Percentiles rank a stretch among this genome's conserved stretches.
phyloP scores from a whole-genome alignment of 2,888 invertebrate species.

The Hirtodrosophila cameraria region DNA sequence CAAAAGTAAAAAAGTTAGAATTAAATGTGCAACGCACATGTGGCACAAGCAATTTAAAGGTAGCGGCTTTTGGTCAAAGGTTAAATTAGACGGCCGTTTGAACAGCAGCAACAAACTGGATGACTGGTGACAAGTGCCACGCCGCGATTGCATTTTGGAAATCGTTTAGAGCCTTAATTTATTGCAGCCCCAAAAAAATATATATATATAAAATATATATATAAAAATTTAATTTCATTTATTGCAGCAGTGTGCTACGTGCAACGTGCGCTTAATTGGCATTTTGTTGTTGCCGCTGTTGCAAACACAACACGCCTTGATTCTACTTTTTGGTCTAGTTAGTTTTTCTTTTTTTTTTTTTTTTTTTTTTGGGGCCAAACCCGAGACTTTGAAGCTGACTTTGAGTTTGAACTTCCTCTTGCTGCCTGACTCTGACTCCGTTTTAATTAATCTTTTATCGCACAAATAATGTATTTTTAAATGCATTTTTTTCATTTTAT shows the following conservation, averaged over 20 bases:
- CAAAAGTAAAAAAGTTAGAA: slow-evolving; percentile 12
- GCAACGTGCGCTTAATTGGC: slow-evolving; percentile 67
- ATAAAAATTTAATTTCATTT: slow-evolving; percentile 58
- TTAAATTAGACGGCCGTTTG: slow-evolving; percentile 70
- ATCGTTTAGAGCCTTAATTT: slow-evolving; percentile 75
- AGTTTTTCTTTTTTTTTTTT: no score
- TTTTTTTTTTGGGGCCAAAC: no score
- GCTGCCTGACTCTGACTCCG: no score
- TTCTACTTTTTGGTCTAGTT: slow-evolving; percentile 52
- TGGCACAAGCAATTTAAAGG: slow-evolving; percentile 52
- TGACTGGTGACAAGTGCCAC: slow-evolving; percentile 76
- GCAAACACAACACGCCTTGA: slow-evolving; percentile 63
- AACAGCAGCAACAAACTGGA: slow-evolving; percentile 17
- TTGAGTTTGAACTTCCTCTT: slow-evolving; percentile 52
- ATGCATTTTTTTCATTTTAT: slow-evolving; percentile 54
- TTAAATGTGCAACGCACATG: slow-evolving; percentile 56
- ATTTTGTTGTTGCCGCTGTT: slow-evolving; percentile 53
- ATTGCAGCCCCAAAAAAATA: slow-evolving; percentile 34
- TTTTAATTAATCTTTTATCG: slow-evolving; percentile 78
- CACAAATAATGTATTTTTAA: slow-evolving; percentile 68
- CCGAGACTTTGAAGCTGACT: slow-evolving; percentile 4
- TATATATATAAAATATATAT: slow-evolving; percentile 13
- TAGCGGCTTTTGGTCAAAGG: slow-evolving; percentile 78
- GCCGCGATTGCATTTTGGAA: slow-evolving; percentile 53
- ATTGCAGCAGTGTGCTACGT: slow-evolving; percentile 67